Conservation (phyloP, 2,888 invertebrate genomes). For the Leucania comma region DNA sequence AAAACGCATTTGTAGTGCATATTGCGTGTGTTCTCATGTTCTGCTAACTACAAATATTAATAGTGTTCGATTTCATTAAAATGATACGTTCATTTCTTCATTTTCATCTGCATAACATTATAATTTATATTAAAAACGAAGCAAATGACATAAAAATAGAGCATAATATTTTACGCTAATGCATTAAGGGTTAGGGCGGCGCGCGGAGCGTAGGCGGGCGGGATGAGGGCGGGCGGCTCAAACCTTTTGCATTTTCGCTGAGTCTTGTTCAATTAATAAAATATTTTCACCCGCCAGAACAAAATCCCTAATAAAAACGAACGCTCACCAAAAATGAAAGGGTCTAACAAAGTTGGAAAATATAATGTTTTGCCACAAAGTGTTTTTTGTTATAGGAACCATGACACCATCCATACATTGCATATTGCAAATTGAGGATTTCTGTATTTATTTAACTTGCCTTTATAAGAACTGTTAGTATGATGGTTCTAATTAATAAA, state of each 20-base stretch:
- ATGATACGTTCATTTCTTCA: too few relatives aligned
- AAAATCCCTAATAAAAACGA: constrained; percentile 52
- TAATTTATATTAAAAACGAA: constrained; percentile 26
- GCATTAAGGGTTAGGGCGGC: constrained; percentile 55
- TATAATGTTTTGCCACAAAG: constrained; percentile 20
- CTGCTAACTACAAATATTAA: too few relatives aligned
- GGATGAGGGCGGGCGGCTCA: constrained; percentile 58
- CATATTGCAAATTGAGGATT: not conserved
- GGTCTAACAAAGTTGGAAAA: constrained; percentile 9
- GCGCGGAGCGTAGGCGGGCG: constrained; percentile 52
- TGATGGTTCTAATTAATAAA: not conserved
- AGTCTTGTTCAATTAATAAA: constrained; percentile 72
- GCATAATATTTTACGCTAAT: constrained; percentile 48
- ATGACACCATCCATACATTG: constrained; percentile 2
- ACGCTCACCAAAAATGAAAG: constrained; percentile 21
- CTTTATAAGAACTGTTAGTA: not conserved
- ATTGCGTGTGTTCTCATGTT: too few relatives aligned
- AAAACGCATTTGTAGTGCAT: not conserved
- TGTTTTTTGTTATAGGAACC: constrained; percentile 6
- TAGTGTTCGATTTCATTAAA: too few relatives aligned
- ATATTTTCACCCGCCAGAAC: constrained; percentile 62
- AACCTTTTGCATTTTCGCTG: constrained; percentile 69
- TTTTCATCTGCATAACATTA: not conserved
- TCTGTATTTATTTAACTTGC: not conserved
- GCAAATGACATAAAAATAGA: constrained; percentile 44